Base-by-base conservation (phyloP, 2,888 invertebrate species). In the Nomada fucata region DNA sequence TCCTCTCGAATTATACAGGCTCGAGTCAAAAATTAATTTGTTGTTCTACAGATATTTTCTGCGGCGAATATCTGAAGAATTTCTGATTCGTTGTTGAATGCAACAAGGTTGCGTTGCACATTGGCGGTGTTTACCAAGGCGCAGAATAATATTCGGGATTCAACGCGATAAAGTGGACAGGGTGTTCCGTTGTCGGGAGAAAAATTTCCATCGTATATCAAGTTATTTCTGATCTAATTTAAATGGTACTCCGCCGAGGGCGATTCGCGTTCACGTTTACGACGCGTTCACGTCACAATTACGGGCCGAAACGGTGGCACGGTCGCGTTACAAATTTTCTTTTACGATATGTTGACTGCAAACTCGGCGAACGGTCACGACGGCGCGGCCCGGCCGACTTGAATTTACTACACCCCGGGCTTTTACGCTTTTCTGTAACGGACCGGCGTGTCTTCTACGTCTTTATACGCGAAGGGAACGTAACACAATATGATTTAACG, bases 331-430 rank as follows among this genome's bases (percentile, higher is more conserved):
- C 87, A 87, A 87, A 87, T 87, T 87, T 87, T 72, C 63, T 83
- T 87, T 87, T 87, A 87, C 83, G 87, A 87, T 77, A 87, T 67
- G 87, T 67, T 73, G 85, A 87, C 84, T 84, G 82, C 75, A 64
- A 53, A 68, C 57, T 23, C 59, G 67, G 74, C 59, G 36, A 69
- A 44, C 20, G 75, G 59, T 71, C 73, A 79, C 83, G 87, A 82
- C 79, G 63, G 61, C 55, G 52, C 42, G 52, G 52, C 53, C 52
- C 59, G 77, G 77, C 75, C 80, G 53, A 67, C 63, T 29, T 76
- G 76, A 82, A 87, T 87, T 87, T 87, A 87, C 85, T 76, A 60
- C 78, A 29, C 20, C 76, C 50, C 36, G 47, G 82, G 82, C 85
- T 65, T 65, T 72, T 44, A 63, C 42, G 67, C 61, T 80, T 80